These are phyloP conservation scores for Melanotaenia nigrans DNA, from an alignment of 2,797 vertebrate species.

Conservation along the genomic window DNA sequence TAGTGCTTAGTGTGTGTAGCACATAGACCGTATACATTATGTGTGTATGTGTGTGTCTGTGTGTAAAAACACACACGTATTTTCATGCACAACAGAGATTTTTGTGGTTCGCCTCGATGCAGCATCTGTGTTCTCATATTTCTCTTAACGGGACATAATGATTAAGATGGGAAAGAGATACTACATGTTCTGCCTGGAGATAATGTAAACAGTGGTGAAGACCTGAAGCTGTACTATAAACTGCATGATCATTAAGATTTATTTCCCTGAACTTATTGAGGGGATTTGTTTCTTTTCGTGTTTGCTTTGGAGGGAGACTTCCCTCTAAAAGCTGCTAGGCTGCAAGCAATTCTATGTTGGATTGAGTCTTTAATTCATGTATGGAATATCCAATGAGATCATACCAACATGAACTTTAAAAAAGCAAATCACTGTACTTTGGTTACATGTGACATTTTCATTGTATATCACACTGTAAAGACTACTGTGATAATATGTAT, in stretches of 20 bases:
- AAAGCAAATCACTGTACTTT: conserved; percentile 3
- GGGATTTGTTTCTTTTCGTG: conserved; percentile 42
- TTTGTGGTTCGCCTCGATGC: conserved; percentile 54
- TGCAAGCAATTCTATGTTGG: conserved; percentile 15
- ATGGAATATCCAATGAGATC: conserved; percentile 8
- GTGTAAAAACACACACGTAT: conserved; percentile 28
- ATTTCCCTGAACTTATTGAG: conserved; percentile 51
- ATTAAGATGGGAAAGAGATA: conserved; percentile 75
- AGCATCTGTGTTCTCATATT: conserved; percentile 50
- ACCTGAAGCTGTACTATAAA: conserved; percentile 56
- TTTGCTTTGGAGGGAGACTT: conserved; percentile 36
- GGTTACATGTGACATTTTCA: conserved; percentile 38
- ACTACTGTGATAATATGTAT: conserved; percentile 54
- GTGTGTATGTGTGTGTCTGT: background rate
- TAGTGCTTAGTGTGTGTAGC: conserved; percentile 18
- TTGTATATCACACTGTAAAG: conserved; percentile 27
- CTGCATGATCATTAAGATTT: conserved; percentile 67
- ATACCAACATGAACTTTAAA: background rate
- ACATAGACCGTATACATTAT: background rate
- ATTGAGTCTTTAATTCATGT: conserved; percentile 14
- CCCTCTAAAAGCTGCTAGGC: conserved; percentile 29
- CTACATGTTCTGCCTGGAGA: conserved; percentile 65
- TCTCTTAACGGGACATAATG: conserved; percentile 65
- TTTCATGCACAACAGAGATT: conserved; percentile 39
- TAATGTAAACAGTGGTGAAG: conserved; percentile 64